Evolutionary conservation across 1,140 invertebrate species (phyloP), one percentile per base, ranked within the genome.

Genomic region (Plodia interpunctella): DNA sequence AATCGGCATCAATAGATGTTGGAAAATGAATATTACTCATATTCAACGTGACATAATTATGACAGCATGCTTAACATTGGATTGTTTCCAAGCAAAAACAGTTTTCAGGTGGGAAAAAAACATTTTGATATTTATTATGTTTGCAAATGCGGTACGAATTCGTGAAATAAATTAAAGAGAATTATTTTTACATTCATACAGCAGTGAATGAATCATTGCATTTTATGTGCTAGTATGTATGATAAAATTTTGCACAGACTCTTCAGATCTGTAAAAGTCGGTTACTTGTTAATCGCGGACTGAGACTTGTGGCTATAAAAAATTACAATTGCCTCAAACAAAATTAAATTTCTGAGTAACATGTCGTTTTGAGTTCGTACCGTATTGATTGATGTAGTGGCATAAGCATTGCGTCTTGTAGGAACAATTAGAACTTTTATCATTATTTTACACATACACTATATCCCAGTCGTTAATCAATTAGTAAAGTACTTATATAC

Each of bases 281-380:
- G 32, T 5, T 35, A 35, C 32, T 35, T 35, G 32, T 35, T 35
- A 35, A 35, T 13, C 32, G 32, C 32, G 32, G 32, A 35, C 32
- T 13, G 32, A 9, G 21, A 53, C 51, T 25, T 18, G 49, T 1
- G 21, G 57, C 66, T 58, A 70, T 76, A 75, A 79, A 79, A 79
- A 75, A 63, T 76, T 74, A 76, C 68, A 72, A 69, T 70, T 68
- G 70, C 76, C 63, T 76, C 70, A 67, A 78, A 70, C 67, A 71
- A 72, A 65, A 68, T 70, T 68, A 71, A 73, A 75, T 78, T 71
- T 70, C 67, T 66, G 68, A 66, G 69, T 75, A 74, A 73, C 65
- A 65, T 64, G 63, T 49, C 53, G 49, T 54, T 44, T 44, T 32
- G 10, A 32, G 30, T 3, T 32, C 1, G 30, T 11, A 32, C 30